Percentiles rank a stretch among this genome's conserved stretches.
phyloP scores from a whole-genome alignment of 2,113 vertebrate genomes.

The Rhodinocichla rosea region DNA sequence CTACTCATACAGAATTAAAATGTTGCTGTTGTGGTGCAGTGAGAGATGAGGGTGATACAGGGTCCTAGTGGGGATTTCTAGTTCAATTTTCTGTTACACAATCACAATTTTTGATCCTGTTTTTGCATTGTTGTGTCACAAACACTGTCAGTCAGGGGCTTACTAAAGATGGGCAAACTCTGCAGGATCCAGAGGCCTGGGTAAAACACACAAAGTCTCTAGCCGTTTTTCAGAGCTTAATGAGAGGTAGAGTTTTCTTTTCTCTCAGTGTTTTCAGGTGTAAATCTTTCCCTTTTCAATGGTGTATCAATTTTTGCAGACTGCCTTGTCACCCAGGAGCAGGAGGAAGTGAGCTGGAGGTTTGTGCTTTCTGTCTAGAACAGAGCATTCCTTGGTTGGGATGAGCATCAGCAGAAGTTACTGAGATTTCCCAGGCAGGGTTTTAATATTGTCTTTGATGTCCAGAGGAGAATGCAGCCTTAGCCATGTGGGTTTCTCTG shows the following conservation, averaged over 20 bases:
- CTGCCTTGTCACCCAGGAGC: not conserved
- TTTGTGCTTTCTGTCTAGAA: not conserved
- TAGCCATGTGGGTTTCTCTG: not conserved
- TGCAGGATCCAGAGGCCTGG: not conserved
- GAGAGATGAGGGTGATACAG: not conserved
- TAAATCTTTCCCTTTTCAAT: not conserved
- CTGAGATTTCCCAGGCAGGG: not conserved
- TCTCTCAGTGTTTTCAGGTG: not conserved
- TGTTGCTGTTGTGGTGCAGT: not conserved
- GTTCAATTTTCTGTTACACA: not conserved
- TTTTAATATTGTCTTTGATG: not conserved
- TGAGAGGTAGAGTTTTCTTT: not conserved
- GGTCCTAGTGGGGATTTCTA: not conserved
- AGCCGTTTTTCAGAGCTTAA: not conserved
- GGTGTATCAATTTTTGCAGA: not conserved
- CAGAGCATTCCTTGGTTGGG: not conserved
- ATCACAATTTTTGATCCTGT: not conserved
- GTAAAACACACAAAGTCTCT: not conserved
- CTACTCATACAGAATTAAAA: not conserved
- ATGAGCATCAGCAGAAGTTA: not conserved
- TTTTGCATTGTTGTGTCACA: not conserved
- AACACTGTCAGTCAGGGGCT: not conserved
- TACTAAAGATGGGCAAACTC: not conserved
- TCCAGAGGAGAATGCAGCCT: not conserved
- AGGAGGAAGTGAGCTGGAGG: not conserved